phyloP scores from a whole-genome alignment of 2,797 vertebrate genomes.

The Hyperoplus lanceolatus region DNA sequence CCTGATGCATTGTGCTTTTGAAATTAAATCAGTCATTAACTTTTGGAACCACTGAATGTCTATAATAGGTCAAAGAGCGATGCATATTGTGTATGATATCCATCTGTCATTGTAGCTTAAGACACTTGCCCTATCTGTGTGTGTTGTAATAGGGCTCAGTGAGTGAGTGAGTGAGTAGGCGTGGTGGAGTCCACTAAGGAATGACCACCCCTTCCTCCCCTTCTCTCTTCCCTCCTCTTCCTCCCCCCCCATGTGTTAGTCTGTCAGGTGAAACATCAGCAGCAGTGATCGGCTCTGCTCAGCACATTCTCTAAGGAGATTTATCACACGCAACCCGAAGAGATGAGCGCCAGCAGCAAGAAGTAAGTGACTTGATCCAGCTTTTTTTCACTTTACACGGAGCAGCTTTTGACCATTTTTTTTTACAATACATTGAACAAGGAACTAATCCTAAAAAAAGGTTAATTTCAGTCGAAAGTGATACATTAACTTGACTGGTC shows the following conservation, averaged over 20 bases:
- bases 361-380: slow-evolving; percentile 76
- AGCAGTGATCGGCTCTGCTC: slow-evolving; percentile 58
- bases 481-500: no score
- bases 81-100: not conserved
- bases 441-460: no score
- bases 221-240: no score
- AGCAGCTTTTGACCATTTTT: not conserved
- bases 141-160: not conserved
- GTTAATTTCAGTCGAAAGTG: no score
- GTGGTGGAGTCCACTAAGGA: slow-evolving; percentile 16
- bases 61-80: not conserved
- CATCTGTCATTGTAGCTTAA: not conserved
- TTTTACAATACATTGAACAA: not conserved
- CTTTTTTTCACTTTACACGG: not conserved
- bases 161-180: not conserved
- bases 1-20: not conserved
- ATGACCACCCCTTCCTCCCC: slow-evolving; percentile 1
- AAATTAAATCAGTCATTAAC: not conserved
- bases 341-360: slow-evolving; percentile 77
- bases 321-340: slow-evolving; percentile 50
- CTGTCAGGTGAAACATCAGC: slow-evolving; percentile 65
- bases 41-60: not conserved
- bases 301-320: slow-evolving; percentile 42
- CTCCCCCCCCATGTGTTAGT: slow-evolving; percentile 21
- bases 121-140: not conserved